phyloP scores from a whole-genome alignment of 2,888 invertebrate genomes.

The Catocala sponsa region DNA sequence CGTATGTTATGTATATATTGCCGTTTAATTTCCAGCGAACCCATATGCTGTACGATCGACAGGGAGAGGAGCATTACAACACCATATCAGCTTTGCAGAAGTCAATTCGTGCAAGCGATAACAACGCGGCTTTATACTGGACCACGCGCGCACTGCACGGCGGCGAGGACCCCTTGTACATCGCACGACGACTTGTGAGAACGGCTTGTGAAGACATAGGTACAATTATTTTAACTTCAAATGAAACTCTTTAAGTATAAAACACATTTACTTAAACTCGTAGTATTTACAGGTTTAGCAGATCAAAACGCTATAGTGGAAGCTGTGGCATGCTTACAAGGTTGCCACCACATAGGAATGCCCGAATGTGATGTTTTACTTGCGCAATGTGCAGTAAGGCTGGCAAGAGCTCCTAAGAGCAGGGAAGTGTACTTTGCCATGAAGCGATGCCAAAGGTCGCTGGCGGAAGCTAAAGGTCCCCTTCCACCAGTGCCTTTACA shows the following conservation, averaged over 20 bases:
- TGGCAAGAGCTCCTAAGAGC: constrained; percentile 93
- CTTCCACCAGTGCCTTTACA: constrained; percentile 93
- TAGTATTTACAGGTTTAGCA: constrained; percentile 86
- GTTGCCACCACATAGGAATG: constrained; percentile 94
- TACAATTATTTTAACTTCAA: constrained; percentile 39
- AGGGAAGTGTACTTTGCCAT: constrained; percentile 89
- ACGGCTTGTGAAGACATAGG: constrained; percentile 94
- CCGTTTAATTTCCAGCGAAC: constrained; percentile 85
- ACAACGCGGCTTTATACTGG: constrained; percentile 95
- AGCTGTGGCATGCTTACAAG: constrained; percentile 93
- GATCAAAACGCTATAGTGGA: constrained; percentile 90
- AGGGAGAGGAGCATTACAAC: constrained; percentile 95
- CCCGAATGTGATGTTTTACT: constrained; percentile 94
- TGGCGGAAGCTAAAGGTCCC: constrained; percentile 90
- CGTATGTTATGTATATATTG: too few species aligned
- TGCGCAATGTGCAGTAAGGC: constrained; percentile 92
- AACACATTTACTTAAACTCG: neutral
- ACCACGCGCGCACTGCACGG: constrained; percentile 92
- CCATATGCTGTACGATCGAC: constrained; percentile 92
- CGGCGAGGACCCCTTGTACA: constrained; percentile 93
- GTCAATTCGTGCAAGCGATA: constrained; percentile 93
- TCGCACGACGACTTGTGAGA: constrained; percentile 92
- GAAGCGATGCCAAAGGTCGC: constrained; percentile 88
- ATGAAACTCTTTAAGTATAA: too few species aligned
- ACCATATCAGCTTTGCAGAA: constrained; percentile 94